Evolutionary conservation across 2,113 vertebrate species (phyloP), one percentile per base, ranked within the genome.

Genomic region (Platichthys stellatus): DNA sequence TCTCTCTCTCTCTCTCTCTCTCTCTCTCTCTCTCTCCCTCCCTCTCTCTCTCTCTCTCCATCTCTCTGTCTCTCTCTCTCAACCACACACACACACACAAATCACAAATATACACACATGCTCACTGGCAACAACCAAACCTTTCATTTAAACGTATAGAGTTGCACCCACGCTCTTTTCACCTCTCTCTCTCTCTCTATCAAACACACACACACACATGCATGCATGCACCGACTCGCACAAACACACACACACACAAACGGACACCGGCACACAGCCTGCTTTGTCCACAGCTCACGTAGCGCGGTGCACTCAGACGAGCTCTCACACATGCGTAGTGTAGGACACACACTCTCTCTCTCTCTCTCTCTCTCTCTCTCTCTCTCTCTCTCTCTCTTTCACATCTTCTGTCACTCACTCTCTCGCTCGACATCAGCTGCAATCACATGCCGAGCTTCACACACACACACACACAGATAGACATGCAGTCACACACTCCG

Each of bases 281-380:
- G 73, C 75, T 91, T 89, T 86, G 79, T 84, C 83, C 88, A 84
- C 90, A 86, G 88, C 72, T 86, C 89, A 90, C 89, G 85, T 88
- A 74, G 71, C 40, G 0, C 51, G 5, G 62, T 26, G 76, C 88
- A 77, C 82, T 81, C 76, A 75, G 67, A 49, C 74, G 17, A 57
- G 53, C 67, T 67, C 76, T 35, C 62, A 71, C 64, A 60, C 77
- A 67, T 69, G 64, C 72, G 3, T 49, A 80, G 57, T 10, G 12
- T 49, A 71, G 63, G 40, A 82, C 57, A 64, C 76, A 66, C 78
- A 53, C 64, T 23, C 23, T 23, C 23, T 23, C 23, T 23, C 23
- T 23, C 23, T 23, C 23, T 23, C 23, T 23, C 23, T 23, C 23
- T 23, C 23, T 23, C 23, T 24, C 24, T 24, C 24, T 24, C 24